phyloP scores from a whole-genome alignment of 2,888 invertebrate genomes.

The Rapana venosa region DNA sequence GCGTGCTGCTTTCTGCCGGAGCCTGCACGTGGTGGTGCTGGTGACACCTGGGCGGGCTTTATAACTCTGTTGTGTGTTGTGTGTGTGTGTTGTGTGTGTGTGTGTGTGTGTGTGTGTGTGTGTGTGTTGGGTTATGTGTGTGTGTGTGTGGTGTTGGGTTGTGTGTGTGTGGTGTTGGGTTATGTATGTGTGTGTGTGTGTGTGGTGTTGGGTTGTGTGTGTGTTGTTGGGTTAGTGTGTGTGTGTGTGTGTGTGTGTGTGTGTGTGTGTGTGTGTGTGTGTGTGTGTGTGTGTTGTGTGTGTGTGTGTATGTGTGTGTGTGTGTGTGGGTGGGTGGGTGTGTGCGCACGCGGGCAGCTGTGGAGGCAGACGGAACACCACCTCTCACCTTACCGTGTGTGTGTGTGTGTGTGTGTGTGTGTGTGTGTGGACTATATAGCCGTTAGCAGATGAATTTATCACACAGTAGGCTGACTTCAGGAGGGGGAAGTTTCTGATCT shows the following conservation, averaged over 20 bases:
- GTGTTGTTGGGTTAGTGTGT: too few relatives aligned
- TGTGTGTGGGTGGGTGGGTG: too few relatives aligned
- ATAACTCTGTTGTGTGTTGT: too few relatives aligned
- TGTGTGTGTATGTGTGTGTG: background rate
- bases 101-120: background rate
- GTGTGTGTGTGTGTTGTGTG: background rate
- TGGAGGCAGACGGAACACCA: background rate
- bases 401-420: background rate
- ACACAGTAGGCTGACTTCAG: too few relatives aligned
- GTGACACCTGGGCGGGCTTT: too few relatives aligned
- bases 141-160: background rate
- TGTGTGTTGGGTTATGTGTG: too few relatives aligned
- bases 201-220: background rate
- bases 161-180: background rate
- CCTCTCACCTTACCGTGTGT: background rate
- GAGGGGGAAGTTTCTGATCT: too few relatives aligned
- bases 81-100: background rate
- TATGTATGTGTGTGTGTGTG: too few relatives aligned
- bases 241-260: background rate
- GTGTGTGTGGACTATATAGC: background rate
- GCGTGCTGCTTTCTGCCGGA: too few relatives aligned
- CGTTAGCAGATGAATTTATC: background rate
- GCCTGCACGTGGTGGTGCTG: too few relatives aligned
- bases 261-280: background rate
- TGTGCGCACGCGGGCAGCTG: too few relatives aligned